A percentile compares a stretch with the other conserved stretches of the same genome.
Evolutionary conservation across 1,140 invertebrate genomes (phyloP).

Genomic region (Bombus superbus): DNA sequence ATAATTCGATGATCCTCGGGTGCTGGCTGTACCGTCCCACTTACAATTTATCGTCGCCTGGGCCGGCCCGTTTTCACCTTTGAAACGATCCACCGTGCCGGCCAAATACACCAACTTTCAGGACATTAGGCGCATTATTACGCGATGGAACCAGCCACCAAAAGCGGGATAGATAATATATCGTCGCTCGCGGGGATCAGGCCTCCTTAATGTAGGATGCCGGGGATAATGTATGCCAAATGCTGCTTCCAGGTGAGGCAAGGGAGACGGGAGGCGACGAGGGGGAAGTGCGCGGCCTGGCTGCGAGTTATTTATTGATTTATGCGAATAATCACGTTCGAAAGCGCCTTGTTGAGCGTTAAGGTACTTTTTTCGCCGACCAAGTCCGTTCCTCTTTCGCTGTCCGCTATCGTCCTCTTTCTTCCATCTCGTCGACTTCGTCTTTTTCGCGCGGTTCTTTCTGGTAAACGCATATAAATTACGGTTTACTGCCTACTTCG

Average conservation of each 20-base stretch:
- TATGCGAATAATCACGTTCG: conserved; percentile 74
- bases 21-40: conserved; percentile 37
- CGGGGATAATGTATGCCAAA: conserved; percentile 68
- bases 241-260: conserved; percentile 51
- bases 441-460: not conserved
- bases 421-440: not conserved
- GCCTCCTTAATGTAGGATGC: conserved; percentile 54
- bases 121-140: conserved; percentile 69
- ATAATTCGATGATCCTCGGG: conserved; percentile 70
- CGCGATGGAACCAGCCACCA: conserved; percentile 61
- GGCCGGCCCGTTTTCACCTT: conserved; percentile 54
- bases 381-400: conserved; percentile 40
- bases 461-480: conserved; percentile 59
- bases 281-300: not conserved
- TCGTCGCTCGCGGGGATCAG: conserved; percentile 63
- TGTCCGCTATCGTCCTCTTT: conserved; percentile 1
- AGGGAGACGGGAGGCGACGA: not conserved
- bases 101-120: conserved; percentile 56
- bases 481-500: conserved; percentile 59
- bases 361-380: conserved; percentile 55
- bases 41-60: conserved; percentile 65
- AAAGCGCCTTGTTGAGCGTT: conserved; percentile 66
- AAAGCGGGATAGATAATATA: conserved; percentile 71
- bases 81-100: conserved; percentile 39
- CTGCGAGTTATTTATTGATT: conserved; percentile 71